Conservation (phyloP, 1,140 invertebrate genomes). For the Tetragonula clypearis region DNA sequence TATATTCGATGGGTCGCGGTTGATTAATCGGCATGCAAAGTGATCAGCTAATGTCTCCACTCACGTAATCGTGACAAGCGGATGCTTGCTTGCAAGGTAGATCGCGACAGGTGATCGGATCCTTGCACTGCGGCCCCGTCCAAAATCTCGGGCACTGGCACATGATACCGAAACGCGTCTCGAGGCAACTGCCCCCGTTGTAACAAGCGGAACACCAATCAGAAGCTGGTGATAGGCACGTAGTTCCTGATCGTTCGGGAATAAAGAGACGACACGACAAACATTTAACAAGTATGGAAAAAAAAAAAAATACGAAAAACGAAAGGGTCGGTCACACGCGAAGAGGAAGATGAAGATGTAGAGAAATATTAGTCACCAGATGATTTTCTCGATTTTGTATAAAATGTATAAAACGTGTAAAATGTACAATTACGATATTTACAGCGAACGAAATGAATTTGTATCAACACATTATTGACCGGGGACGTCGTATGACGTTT, state of each 20-base stretch:
- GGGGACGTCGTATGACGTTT: too few species aligned
- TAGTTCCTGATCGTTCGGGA: constrained; percentile 58
- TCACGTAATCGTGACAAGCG: constrained; percentile 85
- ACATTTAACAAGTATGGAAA: neutral
- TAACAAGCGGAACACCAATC: constrained; percentile 81
- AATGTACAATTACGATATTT: too few species aligned
- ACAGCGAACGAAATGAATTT: too few species aligned
- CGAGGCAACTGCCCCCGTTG: constrained; percentile 84
- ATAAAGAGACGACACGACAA: neutral
- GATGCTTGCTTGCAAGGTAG: constrained; percentile 83
- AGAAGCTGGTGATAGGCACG: constrained; percentile 63
- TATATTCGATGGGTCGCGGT: neutral
- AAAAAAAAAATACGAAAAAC: neutral
- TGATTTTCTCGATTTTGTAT: too few species aligned
- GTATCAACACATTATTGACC: too few species aligned
- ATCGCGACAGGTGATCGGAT: constrained; percentile 80
- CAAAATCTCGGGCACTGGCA: constrained; percentile 84
- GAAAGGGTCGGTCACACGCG: neutral
- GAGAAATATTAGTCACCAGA: neutral
- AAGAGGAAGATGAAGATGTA: neutral
- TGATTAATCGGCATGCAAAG: constrained; percentile 47
- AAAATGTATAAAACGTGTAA: too few species aligned
- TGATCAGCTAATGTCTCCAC: constrained; percentile 70
- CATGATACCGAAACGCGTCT: constrained; percentile 81
- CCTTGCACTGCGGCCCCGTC: constrained; percentile 81